Percentiles rank a stretch among this genome's conserved stretches.
These are phyloP conservation scores for Bradypodion pumilum DNA, from an alignment of 2,797 vertebrate species.

Conservation along the genomic window DNA sequence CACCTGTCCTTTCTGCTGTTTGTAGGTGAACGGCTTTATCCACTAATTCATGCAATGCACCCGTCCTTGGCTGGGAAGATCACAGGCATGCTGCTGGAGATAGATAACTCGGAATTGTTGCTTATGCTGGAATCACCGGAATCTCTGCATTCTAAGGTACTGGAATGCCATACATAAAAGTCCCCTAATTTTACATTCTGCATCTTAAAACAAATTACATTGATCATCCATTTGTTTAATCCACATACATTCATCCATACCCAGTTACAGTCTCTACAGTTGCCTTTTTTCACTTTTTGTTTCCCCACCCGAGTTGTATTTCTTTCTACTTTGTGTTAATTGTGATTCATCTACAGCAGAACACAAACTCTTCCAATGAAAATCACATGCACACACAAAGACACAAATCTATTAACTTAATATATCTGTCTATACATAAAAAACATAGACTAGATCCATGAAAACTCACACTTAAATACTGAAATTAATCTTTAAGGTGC, in stretches of 20 bases:
- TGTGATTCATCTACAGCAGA: too few relatives aligned
- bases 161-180: neutral
- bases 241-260: neutral
- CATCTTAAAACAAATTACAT: neutral
- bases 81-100: constrained; percentile 97
- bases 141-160: constrained; percentile 89
- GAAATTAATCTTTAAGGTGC: too few relatives aligned
- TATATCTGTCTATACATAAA: too few relatives aligned
- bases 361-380: too few relatives aligned
- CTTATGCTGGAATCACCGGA: constrained; percentile 93
- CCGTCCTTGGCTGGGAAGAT: constrained; percentile 90
- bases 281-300: neutral
- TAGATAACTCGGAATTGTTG: constrained; percentile 94
- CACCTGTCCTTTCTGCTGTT: neutral
- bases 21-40: constrained; percentile 87
- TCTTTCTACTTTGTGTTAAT: neutral
- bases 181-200: neutral
- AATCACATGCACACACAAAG: too few relatives aligned
- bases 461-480: too few relatives aligned
- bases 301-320: neutral
- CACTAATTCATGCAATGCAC: constrained; percentile 84
- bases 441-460: too few relatives aligned
- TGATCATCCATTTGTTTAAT: neutral
- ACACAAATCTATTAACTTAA: too few relatives aligned
- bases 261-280: neutral